These are phyloP conservation scores for Crax fasciolata DNA, from an alignment of 2,797 vertebrate genomes.

Conservation along the genomic window DNA sequence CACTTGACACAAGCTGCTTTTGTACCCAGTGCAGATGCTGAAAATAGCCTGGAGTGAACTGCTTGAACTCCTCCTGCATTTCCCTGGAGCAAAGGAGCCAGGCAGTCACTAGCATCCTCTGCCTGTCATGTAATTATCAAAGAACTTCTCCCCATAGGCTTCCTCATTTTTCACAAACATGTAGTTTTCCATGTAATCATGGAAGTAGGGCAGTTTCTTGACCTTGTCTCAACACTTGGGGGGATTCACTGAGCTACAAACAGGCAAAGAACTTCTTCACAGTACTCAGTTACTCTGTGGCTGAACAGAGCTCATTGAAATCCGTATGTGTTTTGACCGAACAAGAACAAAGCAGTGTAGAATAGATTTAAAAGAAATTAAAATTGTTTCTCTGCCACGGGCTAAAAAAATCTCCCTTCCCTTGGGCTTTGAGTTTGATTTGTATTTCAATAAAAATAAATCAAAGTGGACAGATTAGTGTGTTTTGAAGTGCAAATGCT, in stretches of 20 bases:
- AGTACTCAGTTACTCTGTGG: neutral
- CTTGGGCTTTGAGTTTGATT: slow-evolving; percentile 57
- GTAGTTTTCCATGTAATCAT: neutral
- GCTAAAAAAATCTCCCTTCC: slow-evolving; percentile 16
- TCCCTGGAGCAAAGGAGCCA: neutral
- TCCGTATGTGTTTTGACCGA: neutral
- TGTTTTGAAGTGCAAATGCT: slow-evolving; percentile 71
- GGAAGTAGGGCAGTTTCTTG: neutral
- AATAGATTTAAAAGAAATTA: slow-evolving; percentile 51
- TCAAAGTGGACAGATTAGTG: slow-evolving; percentile 69
- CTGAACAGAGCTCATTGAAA: slow-evolving; percentile 27
- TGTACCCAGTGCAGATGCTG: neutral
- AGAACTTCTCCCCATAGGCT: neutral
- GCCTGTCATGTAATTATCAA: neutral
- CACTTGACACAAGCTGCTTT: neutral
- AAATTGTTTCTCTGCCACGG: slow-evolving; percentile 35
- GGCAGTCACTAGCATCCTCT: neutral
- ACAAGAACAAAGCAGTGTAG: slow-evolving; percentile 46
- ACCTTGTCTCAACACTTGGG: neutral
- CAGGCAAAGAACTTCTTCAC: neutral
- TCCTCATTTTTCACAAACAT: neutral
- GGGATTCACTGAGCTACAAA: neutral
- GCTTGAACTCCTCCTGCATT: neutral
- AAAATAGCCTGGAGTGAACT: neutral
- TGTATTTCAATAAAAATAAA: slow-evolving; percentile 73